phyloP scores from a whole-genome alignment of 2,113 vertebrate genomes.

The Sardina pilchardus region DNA sequence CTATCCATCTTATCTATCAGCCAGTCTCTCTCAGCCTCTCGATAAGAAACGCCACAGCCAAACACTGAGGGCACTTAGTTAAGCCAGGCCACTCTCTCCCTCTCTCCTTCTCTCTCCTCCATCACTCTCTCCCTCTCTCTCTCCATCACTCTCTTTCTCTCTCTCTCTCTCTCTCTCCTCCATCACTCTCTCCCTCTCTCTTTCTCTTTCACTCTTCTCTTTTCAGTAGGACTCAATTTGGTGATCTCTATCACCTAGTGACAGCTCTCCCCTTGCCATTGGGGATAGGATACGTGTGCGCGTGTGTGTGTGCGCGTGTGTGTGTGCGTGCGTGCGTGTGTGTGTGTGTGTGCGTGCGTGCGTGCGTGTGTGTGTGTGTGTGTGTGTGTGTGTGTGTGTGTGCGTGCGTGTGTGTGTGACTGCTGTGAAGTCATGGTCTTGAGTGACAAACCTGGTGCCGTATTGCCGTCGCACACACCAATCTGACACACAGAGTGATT shows the following conservation, averaged over 20 bases:
- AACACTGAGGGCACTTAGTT: neutral
- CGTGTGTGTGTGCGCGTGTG: neutral
- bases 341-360: constrained; percentile 4
- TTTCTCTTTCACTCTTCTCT: neutral
- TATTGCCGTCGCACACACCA: neutral
- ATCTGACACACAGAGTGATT: neutral
- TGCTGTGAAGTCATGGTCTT: neutral
- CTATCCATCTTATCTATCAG: constrained; percentile 17
- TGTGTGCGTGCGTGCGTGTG: constrained; percentile 1
- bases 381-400: constrained; percentile 1
- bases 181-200: neutral
- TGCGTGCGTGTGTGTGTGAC: neutral
- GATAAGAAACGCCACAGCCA: neutral
- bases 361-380: neutral
- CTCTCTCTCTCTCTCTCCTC: neutral
- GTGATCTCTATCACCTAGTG: neutral
- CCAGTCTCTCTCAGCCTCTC: neutral
- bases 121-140: neutral
- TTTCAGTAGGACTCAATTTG: neutral
- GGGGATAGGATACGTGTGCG: neutral
- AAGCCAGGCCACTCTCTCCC: neutral
- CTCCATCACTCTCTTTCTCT: neutral
- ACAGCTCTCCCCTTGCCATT: neutral
- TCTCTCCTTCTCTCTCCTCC: neutral
- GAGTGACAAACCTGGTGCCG: neutral